Conservation (phyloP, 1,140 invertebrate genomes). For the Ips typographus region DNA sequence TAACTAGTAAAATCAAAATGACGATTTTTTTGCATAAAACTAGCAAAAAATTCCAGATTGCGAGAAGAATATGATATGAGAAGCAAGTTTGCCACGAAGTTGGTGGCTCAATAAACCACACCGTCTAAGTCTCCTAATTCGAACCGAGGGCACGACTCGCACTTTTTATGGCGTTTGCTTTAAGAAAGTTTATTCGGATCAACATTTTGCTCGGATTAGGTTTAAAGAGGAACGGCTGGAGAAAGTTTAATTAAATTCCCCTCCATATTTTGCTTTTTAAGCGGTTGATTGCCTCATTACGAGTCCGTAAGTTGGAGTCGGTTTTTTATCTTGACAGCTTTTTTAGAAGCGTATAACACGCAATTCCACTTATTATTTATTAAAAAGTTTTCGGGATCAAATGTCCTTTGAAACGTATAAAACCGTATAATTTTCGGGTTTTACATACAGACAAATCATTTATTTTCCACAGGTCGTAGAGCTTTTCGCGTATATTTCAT, state of each 20-base stretch:
- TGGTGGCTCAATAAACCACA: background rate
- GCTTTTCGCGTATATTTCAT: background rate
- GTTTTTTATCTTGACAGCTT: too few species aligned
- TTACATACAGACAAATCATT: too few species aligned
- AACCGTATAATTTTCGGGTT: too few species aligned
- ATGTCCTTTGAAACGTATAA: too few species aligned
- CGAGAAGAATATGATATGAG: background rate
- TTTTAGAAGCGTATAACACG: too few species aligned
- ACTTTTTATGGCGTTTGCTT: conserved; percentile 1
- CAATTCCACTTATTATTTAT: too few species aligned
- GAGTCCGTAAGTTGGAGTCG: too few species aligned
- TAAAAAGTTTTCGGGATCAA: too few species aligned
- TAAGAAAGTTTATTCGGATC: background rate
- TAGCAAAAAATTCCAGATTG: too few species aligned
- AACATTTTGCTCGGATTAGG: background rate
- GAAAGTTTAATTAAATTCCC: background rate
- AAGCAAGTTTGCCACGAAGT: background rate
- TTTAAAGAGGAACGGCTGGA: background rate
- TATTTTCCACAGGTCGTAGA: background rate
- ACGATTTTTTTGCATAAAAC: too few species aligned
- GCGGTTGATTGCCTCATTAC: too few species aligned
- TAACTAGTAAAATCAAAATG: too few species aligned
- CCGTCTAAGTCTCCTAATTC: background rate
- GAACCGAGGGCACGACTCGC: background rate
- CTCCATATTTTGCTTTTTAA: background rate